phyloP scores from a whole-genome alignment of 2,113 vertebrate genomes.

The Larimichthys polyactis region DNA sequence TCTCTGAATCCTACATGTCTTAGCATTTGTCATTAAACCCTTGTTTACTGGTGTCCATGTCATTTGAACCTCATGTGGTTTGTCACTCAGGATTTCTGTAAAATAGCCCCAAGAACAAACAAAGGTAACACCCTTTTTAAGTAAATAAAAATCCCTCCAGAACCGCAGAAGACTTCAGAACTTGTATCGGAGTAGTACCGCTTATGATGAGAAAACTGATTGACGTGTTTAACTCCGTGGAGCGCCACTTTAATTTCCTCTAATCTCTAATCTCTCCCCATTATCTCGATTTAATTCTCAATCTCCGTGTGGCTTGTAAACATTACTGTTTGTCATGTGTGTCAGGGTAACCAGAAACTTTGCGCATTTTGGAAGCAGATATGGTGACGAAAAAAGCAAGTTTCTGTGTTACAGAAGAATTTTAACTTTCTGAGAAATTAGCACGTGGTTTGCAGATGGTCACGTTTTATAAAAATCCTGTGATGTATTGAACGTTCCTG shows the following conservation, averaged over 20 bases:
- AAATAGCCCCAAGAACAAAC: background rate
- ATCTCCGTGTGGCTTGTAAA: background rate
- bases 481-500: background rate
- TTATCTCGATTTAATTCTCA: background rate
- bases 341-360: background rate
- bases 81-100: background rate
- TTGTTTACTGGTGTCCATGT: background rate
- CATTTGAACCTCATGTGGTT: background rate
- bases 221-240: background rate
- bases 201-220: too few relatives aligned
- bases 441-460: background rate
- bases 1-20: background rate
- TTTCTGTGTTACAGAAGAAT: background rate
- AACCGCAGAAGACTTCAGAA: background rate
- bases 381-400: background rate
- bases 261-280: background rate
- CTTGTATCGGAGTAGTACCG: background rate
- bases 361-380: background rate
- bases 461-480: background rate
- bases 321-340: background rate
- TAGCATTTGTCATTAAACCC: background rate
- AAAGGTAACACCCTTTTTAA: background rate
- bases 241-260: background rate
- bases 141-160: background rate
- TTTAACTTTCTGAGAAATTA: background rate